Percentiles rank a stretch among this genome's conserved stretches.
phyloP scores from a whole-genome alignment of 2,113 vertebrate species.

The Isichthys henryi region DNA sequence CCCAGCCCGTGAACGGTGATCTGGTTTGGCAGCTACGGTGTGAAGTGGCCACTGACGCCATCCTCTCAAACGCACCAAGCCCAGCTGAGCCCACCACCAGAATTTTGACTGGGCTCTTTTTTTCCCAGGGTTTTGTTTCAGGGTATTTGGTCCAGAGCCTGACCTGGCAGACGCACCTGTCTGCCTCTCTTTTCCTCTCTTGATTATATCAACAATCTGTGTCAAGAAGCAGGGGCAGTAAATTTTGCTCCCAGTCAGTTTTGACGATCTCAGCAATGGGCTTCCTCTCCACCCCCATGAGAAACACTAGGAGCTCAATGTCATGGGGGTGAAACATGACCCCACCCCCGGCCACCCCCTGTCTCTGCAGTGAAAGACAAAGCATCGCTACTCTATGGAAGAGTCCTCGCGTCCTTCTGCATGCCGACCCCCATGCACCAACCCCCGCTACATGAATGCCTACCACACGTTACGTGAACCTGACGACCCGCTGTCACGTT shows the following conservation, averaged over 20 bases:
- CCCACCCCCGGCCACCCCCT: neutral
- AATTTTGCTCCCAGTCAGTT: neutral
- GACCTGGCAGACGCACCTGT: neutral
- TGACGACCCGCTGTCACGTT: neutral
- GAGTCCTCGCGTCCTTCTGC: neutral
- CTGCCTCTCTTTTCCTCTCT: neutral
- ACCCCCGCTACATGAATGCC: neutral
- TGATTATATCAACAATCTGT: neutral
- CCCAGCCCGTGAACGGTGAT: neutral
- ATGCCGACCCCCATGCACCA: neutral
- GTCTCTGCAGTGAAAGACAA: neutral
- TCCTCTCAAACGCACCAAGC: neutral
- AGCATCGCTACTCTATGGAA: neutral
- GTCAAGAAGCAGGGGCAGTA: neutral
- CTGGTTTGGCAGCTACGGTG: neutral
- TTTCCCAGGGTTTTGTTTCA: neutral
- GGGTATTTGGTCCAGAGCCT: too few species aligned
- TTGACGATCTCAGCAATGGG: constrained; percentile 4
- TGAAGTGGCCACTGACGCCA: neutral
- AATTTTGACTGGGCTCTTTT: neutral
- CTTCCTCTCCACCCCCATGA: neutral
- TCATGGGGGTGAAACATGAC: neutral
- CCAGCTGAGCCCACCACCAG: neutral
- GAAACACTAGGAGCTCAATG: neutral
- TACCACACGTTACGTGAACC: neutral